Evolutionary conservation across 2,113 vertebrate species (phyloP).

Genomic region (Anthoscopus minutus): DNA sequence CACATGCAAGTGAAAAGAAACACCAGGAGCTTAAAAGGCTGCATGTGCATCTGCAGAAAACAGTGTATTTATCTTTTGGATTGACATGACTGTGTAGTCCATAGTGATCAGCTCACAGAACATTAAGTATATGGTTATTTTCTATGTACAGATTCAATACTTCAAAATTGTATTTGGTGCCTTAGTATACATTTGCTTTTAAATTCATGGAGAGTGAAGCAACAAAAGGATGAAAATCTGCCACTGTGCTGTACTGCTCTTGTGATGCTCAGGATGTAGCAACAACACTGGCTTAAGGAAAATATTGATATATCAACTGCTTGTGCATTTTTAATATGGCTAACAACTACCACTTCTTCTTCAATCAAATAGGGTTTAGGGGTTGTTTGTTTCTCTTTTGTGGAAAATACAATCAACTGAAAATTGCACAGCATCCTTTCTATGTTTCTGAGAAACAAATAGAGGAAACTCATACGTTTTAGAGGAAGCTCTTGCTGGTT

Average conservation of each 20-base stretch:
- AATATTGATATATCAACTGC: not conserved
- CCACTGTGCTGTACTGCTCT: not conserved
- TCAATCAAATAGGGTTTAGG: not conserved
- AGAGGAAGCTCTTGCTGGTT: not conserved
- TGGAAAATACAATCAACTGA: not conserved
- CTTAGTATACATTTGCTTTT: not conserved
- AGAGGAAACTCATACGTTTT: not conserved
- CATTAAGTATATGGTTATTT: not conserved
- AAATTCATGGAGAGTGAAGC: not conserved
- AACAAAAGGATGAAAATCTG: not conserved
- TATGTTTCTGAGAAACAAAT: not conserved
- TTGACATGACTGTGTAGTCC: not conserved
- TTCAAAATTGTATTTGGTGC: not conserved
- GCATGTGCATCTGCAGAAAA: not conserved
- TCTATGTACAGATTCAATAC: not conserved
- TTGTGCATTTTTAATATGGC: constrained; percentile 9
- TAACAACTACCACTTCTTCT: not conserved
- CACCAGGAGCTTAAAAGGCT: not conserved
- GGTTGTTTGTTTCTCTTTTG: not conserved
- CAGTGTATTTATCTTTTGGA: not conserved
- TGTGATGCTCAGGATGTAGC: not conserved
- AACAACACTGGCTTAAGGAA: not conserved
- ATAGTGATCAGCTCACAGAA: not conserved
- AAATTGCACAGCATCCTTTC: not conserved
- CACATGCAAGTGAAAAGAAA: not conserved